Evolutionary conservation across 2,888 invertebrate species (phyloP).

Genomic region (Aporophyla nigra): DNA sequence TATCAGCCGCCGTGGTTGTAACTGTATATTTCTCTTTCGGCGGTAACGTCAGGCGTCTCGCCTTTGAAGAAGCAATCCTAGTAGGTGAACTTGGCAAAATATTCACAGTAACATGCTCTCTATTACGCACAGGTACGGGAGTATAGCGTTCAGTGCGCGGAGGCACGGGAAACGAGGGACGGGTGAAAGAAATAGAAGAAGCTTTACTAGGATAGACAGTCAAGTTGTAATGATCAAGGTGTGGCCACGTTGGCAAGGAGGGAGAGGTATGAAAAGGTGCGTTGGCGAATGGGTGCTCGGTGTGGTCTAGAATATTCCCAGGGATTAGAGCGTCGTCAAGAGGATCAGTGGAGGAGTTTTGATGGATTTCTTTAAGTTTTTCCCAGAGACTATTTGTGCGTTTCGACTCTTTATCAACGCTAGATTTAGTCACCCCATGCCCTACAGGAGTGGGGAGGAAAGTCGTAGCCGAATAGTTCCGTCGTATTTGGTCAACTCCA

Average conservation of each 20-base stretch:
- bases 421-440: too few relatives aligned
- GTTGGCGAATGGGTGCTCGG: too few relatives aligned
- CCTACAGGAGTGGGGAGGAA: background rate
- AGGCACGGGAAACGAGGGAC: background rate
- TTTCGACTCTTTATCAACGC: background rate
- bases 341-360: background rate
- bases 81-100: too few relatives aligned
- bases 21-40: background rate
- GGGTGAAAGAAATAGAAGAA: background rate
- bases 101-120: background rate
- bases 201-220: too few relatives aligned
- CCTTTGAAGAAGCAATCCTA: background rate
- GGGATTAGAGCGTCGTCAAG: too few relatives aligned
- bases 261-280: fast-evolving
- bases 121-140: background rate
- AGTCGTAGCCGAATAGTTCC: fast-evolving
- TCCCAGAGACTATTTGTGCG: background rate
- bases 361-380: background rate
- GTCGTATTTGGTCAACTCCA: background rate
- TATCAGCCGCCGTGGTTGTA: too few relatives aligned
- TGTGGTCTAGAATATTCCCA: too few relatives aligned
- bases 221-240: background rate
- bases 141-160: background rate
- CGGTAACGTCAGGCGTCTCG: background rate
- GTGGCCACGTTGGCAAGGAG: too few relatives aligned